phyloP scores from a whole-genome alignment of 2,888 invertebrate species.

The Xanthorhoe designata region DNA sequence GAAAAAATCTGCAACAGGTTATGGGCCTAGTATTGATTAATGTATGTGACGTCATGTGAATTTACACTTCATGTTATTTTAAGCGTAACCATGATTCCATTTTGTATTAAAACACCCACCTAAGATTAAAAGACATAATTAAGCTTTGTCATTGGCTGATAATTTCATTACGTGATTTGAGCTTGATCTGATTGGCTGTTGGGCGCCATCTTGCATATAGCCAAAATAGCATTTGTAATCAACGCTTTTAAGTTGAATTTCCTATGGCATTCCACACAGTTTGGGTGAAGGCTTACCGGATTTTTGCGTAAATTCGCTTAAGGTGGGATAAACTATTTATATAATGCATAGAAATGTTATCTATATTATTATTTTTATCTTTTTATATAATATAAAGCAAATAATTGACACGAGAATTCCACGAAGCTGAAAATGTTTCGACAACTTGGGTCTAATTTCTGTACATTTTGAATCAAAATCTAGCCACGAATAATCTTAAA shows the following conservation, averaged over 20 bases:
- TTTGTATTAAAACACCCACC: slow-evolving; percentile 31
- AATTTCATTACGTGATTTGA: not conserved
- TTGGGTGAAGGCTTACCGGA: slow-evolving; percentile 14
- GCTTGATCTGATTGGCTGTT: slow-evolving; percentile 15
- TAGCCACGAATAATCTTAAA: no score
- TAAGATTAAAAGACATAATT: slow-evolving; percentile 2
- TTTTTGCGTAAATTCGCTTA: slow-evolving; percentile 16
- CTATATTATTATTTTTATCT: no score
- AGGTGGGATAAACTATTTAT: slow-evolving; percentile 15
- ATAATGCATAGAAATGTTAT: slow-evolving; percentile 20
- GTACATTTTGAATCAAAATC: no score
- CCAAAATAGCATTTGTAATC: slow-evolving; percentile 2
- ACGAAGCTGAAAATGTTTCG: no score
- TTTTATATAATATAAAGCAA: no score
- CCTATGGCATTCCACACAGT: slow-evolving; percentile 24
- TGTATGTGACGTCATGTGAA: slow-evolving; percentile 29
- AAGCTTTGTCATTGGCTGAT: not conserved
- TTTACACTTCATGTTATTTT: slow-evolving; percentile 19
- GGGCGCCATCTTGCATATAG: slow-evolving; percentile 1
- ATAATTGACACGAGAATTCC: no score
- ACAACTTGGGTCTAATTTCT: no score
- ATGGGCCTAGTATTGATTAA: slow-evolving; percentile 22
- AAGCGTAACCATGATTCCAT: slow-evolving; percentile 30
- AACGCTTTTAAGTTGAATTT: slow-evolving; percentile 6
- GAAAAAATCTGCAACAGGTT: slow-evolving; percentile 18